A percentile compares a stretch with the other conserved stretches of the same genome.
Conservation (phyloP, 2,888 invertebrate genomes). For the Terebella lapidaria region DNA sequence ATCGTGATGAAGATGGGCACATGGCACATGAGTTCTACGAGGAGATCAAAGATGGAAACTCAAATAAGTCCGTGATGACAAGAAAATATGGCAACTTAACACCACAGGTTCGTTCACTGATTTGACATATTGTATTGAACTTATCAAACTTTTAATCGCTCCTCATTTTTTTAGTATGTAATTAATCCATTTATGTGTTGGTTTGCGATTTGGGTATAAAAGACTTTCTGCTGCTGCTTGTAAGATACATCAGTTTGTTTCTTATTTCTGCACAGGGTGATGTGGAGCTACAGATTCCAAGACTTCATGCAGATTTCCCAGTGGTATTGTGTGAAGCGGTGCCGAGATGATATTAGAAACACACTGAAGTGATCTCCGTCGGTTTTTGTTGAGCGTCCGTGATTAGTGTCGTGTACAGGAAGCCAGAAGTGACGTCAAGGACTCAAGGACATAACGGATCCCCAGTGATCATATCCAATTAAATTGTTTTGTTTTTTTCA, state of each 20-base stretch:
- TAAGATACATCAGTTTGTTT: no score
- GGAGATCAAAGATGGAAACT: slow-evolving; percentile 43
- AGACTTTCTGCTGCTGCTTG: no score
- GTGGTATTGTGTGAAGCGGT: slow-evolving; percentile 49
- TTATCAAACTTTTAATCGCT: not conserved
- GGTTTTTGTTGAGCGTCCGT: no score
- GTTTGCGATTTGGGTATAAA: no score
- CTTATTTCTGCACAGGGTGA: slow-evolving; percentile 45
- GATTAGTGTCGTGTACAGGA: no score
- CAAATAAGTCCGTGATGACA: slow-evolving; percentile 32
- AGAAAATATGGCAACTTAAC: slow-evolving; percentile 43
- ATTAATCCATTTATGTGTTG: no score
- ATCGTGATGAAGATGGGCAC: slow-evolving; percentile 59
- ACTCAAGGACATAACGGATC: no score
- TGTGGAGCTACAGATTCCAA: slow-evolving; percentile 49
- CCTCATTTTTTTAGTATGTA: no score
- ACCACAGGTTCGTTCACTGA: slow-evolving; percentile 52
- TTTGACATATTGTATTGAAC: not conserved
- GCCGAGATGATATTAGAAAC: slow-evolving; percentile 1
- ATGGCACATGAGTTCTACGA: slow-evolving; percentile 59
- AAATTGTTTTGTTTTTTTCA: no score
- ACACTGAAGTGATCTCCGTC: no score
- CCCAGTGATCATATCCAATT: no score
- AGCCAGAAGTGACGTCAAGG: no score
- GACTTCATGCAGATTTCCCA: slow-evolving; percentile 54